phyloP scores from a whole-genome alignment of 2,888 invertebrate genomes.

The Epirrhoe tristata region DNA sequence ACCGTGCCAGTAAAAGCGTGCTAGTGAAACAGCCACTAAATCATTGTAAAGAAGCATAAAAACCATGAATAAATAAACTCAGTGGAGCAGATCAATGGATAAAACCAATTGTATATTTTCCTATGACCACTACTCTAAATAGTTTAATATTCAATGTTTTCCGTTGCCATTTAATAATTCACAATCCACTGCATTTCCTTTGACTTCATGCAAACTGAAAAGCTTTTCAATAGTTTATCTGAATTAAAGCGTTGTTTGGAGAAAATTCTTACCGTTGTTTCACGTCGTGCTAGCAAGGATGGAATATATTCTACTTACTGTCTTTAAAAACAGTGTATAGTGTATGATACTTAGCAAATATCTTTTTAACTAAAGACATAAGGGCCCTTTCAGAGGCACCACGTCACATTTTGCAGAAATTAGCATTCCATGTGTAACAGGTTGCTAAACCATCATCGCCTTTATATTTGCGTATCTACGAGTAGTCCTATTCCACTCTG shows the following conservation, averaged over 20 bases:
- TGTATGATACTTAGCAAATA: too few relatives aligned
- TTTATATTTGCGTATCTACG: too few relatives aligned
- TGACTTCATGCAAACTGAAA: background rate
- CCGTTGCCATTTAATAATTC: background rate
- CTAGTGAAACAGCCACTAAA: background rate
- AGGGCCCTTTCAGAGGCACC: too few relatives aligned
- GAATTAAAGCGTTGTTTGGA: background rate
- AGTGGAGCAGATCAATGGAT: background rate
- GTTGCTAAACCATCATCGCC: too few relatives aligned
- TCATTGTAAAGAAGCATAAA: background rate
- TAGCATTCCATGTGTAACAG: too few relatives aligned
- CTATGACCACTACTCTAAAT: background rate
- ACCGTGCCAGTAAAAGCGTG: background rate
- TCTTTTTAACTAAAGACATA: too few relatives aligned
- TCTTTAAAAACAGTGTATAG: too few relatives aligned
- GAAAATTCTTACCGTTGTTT: background rate
- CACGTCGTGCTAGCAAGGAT: background rate
- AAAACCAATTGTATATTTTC: conserved; percentile 1
- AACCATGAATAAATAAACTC: background rate
- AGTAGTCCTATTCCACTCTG: too few relatives aligned
- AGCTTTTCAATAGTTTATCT: background rate
- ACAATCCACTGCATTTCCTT: background rate
- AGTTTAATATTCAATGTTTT: background rate
- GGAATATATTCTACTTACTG: too few relatives aligned
- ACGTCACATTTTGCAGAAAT: too few relatives aligned